Conservation (phyloP, 2,888 invertebrate species). For the Drosophila subsilvestris region DNA sequence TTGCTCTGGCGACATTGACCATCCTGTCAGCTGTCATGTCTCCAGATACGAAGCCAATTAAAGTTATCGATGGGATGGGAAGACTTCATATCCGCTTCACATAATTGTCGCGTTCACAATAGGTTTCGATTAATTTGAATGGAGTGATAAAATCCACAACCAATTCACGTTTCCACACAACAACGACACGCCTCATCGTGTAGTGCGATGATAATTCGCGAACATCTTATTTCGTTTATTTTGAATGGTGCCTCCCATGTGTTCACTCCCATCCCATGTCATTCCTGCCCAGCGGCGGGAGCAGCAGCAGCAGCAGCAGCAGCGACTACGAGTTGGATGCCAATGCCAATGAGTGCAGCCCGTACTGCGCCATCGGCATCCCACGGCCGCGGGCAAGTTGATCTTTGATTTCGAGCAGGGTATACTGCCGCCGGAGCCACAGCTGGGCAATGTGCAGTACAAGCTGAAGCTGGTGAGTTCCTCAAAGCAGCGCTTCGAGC, state of each 20-base stretch:
- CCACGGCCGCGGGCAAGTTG: slow-evolving; percentile 64
- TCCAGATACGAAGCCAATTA: neutral
- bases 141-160: neutral
- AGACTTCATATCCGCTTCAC: neutral
- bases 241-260: no score
- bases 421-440: slow-evolving; percentile 95
- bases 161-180: neutral
- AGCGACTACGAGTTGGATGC: slow-evolving; percentile 62
- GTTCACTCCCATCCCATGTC: no score
- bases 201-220: neutral
- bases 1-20: neutral
- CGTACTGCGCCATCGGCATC: slow-evolving; percentile 45
- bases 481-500: slow-evolving; percentile 95
- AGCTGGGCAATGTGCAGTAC: slow-evolving; percentile 98
- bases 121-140: neutral
- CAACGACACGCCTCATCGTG: neutral
- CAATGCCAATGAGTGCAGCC: slow-evolving; percentile 52
- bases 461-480: slow-evolving; percentile 97
- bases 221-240: neutral
- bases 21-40: neutral
- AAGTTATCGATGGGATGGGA: no score
- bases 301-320: slow-evolving; percentile 42
- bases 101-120: neutral
- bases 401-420: slow-evolving; percentile 86
- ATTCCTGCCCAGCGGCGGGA: slow-evolving; percentile 61